Conservation (phyloP, 2,113 vertebrate species). For the Nettapus auritus region DNA sequence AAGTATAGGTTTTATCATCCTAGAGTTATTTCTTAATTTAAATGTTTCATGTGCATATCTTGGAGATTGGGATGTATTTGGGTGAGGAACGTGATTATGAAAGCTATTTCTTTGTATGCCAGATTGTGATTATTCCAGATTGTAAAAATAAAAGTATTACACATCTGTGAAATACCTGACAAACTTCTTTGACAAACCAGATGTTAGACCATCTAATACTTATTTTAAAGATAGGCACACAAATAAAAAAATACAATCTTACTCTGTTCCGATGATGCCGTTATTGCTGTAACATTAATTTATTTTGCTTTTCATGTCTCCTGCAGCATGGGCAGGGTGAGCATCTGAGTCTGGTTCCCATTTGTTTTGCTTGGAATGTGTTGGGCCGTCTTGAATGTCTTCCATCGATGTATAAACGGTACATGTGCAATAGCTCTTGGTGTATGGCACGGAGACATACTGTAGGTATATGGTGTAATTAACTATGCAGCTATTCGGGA, state of each 20-base stretch:
- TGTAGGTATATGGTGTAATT: constrained; percentile 42
- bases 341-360: constrained; percentile 26
- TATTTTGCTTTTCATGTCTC: constrained; percentile 29
- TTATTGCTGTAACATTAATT: background rate
- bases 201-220: constrained; percentile 36
- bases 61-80: constrained; percentile 56
- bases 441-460: background rate
- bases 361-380: constrained; percentile 37
- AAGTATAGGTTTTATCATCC: constrained; percentile 68
- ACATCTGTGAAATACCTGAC: constrained; percentile 70
- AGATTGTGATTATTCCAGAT: constrained; percentile 62
- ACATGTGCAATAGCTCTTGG: constrained; percentile 6
- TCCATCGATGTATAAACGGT: background rate
- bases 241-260: constrained; percentile 7
- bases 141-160: constrained; percentile 65
- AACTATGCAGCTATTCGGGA: constrained; percentile 26
- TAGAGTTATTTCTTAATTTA: constrained; percentile 71
- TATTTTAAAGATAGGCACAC: background rate
- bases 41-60: constrained; percentile 60
- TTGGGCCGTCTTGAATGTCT: background rate
- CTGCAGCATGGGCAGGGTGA: background rate
- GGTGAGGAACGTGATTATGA: constrained; percentile 41
- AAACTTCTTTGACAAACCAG: constrained; percentile 52
- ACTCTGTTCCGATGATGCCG: background rate
- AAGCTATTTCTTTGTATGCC: constrained; percentile 61